These are phyloP conservation scores for Hylomyscus alleni DNA, from an alignment of 2,797 vertebrate genomes.

Conservation along the genomic window DNA sequence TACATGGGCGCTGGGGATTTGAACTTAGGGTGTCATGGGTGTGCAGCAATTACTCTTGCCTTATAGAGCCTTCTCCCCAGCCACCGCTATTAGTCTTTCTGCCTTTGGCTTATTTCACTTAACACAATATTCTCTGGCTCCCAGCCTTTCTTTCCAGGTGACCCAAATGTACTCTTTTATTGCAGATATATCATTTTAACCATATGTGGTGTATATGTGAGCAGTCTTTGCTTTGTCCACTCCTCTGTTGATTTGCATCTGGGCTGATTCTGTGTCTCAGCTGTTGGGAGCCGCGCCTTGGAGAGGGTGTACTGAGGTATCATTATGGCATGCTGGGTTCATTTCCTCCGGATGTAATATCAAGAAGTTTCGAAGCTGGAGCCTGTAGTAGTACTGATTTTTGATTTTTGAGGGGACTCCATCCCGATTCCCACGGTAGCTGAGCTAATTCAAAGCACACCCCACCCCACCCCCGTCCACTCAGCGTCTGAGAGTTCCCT, in stretches of 20 bases:
- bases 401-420: not conserved
- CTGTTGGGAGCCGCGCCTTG: not conserved
- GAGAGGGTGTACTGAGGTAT: not conserved
- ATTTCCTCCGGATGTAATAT: not conserved
- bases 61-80: not conserved
- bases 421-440: not conserved
- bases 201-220: not conserved
- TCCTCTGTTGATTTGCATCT: not conserved
- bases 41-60: not conserved
- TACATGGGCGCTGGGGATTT: not conserved
- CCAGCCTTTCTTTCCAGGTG: not conserved
- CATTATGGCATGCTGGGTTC: not conserved
- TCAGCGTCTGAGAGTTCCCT: too few relatives aligned
- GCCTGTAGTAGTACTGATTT: not conserved
- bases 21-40: not conserved
- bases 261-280: not conserved
- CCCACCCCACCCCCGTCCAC: not conserved
- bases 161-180: not conserved
- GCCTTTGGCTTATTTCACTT: not conserved
- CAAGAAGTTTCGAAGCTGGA: not conserved
- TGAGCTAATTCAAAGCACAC: not conserved
- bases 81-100: not conserved
- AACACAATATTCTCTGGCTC: not conserved
- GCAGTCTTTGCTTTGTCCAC: not conserved
- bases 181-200: not conserved